These are phyloP conservation scores for Pantherophis vulpinus DNA, from an alignment of 2,797 vertebrate genomes.

Conservation along the genomic window DNA sequence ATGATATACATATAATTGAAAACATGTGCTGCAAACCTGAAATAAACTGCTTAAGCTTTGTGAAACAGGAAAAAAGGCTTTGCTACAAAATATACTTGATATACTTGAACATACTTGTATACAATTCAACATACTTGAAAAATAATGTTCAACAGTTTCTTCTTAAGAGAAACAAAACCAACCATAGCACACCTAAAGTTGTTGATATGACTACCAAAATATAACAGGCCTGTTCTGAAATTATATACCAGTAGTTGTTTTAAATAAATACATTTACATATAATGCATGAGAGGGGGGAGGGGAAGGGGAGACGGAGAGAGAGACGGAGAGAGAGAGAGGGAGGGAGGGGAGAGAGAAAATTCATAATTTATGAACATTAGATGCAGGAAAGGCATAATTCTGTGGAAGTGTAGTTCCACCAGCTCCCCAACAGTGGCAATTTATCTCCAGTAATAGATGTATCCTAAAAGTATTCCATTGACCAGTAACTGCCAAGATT, in stretches of 20 bases:
- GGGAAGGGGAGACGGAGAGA: too few species aligned
- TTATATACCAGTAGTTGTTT: not conserved
- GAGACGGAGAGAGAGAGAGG: too few species aligned
- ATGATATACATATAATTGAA: not conserved
- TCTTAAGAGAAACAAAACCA: not conserved
- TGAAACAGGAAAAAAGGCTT: not conserved
- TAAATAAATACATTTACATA: not conserved
- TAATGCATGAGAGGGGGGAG: not conserved
- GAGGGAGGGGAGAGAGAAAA: too few species aligned
- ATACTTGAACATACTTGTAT: not conserved
- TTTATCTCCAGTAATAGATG: not conserved
- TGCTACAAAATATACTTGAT: not conserved
- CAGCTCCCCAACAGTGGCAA: not conserved
- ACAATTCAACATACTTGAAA: not conserved
- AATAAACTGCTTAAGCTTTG: not conserved
- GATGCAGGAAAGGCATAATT: not conserved
- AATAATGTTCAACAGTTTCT: conserved; percentile 6
- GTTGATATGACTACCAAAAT: conserved; percentile 5
- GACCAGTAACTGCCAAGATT: not conserved
- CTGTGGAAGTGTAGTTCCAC: not conserved
- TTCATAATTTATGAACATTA: not conserved
- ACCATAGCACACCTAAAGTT: conserved; percentile 1
- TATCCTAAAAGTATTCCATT: not conserved
- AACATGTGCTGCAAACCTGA: not conserved
- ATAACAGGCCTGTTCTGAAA: not conserved